Evolutionary conservation across 2,113 vertebrate species (phyloP), one percentile per base, ranked within the genome.

Genomic region (Psilopsiagon aymara): DNA sequence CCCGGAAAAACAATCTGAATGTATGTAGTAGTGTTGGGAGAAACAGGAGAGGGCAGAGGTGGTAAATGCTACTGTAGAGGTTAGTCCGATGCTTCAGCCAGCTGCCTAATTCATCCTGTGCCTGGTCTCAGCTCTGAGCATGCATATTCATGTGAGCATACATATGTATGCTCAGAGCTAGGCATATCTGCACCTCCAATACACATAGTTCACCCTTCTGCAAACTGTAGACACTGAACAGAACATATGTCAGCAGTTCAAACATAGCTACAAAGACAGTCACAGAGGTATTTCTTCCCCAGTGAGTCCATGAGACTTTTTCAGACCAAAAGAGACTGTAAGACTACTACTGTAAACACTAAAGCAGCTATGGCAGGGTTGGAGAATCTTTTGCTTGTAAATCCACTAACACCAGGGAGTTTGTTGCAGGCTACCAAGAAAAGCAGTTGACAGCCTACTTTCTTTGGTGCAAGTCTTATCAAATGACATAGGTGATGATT

Each of bases 21-120:
- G 8, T n/a, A 63, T 0, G 0, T 16, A 8, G 15, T 31, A 7
- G 2, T 13, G 15, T 6, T 62, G 44, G 41, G 49, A 74, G 37
- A 84, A 84, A 49, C 1, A 2, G 51, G 47, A 46, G 31, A 81
- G 39, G 47, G 25, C 35, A 70, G 27, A 80, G 6, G 29, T 29
- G 41, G 33, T 31, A 74, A 82, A 67, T 4, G 13, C 46, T 59
- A 6, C 13, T 49, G 43, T 2, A 62, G 46, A 69, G 12, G 9
- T 57, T 8, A 35, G 17, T 17, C 16, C 28, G 4, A 53, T 70
- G 41, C 13, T 93, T 74, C 60, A 80, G 53, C 11, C 13, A 86
- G 20, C 21, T 2, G 0, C 41, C 25, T 37, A 21, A 62, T 57
- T 55, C 5, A 1, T n/a, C 9, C 27, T 20, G 2, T 10, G 33